phyloP scores from a whole-genome alignment of 2,113 vertebrate species.

The Eclectus roratus region DNA sequence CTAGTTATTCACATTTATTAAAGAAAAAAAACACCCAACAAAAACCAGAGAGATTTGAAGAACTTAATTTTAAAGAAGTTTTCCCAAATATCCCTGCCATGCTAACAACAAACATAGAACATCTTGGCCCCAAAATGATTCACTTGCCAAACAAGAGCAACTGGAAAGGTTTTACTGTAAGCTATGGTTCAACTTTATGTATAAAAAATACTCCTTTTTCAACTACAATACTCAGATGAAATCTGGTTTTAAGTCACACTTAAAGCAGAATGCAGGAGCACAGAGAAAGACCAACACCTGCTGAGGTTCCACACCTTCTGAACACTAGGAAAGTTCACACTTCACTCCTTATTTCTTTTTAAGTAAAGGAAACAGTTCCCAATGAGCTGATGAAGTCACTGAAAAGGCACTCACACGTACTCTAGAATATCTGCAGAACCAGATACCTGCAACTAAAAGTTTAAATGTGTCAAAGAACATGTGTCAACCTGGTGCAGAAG shows the following conservation, averaged over 20 bases:
- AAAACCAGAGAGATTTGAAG: not conserved
- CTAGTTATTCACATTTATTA: constrained; percentile 22
- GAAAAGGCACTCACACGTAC: not conserved
- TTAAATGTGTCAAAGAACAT: not conserved
- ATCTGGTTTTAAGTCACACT: not conserved
- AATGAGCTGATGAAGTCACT: not conserved
- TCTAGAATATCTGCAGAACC: not conserved
- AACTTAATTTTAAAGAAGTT: not conserved
- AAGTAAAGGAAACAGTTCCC: not conserved
- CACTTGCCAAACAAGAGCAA: not conserved
- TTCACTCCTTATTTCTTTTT: not conserved
- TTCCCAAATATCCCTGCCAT: not conserved
- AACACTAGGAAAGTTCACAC: not conserved
- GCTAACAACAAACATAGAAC: not conserved
- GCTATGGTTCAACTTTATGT: not conserved
- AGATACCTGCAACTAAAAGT: not conserved
- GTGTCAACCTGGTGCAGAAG: not conserved
- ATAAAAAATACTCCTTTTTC: not conserved
- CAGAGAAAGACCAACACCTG: not conserved
- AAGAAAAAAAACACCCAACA: not conserved
- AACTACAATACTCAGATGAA: not conserved
- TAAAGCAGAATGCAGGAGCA: not conserved
- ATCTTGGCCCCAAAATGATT: not conserved
- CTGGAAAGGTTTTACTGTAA: not conserved
- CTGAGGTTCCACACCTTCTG: not conserved